Conservation (phyloP, 2,797 vertebrate species). For the Lycodopsis pacificus region DNA sequence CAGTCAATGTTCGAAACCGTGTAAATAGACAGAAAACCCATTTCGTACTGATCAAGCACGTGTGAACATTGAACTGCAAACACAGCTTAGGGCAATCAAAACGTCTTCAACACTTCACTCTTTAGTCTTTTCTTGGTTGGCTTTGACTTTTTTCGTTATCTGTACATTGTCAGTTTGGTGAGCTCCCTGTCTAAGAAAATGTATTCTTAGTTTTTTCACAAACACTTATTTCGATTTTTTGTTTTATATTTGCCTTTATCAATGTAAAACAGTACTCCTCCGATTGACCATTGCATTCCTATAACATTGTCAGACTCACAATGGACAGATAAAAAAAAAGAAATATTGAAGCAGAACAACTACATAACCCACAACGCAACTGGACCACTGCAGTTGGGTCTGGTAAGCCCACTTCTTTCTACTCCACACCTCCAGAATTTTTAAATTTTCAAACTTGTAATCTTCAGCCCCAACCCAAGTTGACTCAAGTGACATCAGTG, state of each 20-base stretch:
- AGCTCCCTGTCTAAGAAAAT: background rate
- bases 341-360: background rate
- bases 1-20: slow-evolving; percentile 13
- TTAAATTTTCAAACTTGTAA: background rate
- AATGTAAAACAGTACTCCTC: background rate
- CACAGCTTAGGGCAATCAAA: slow-evolving; percentile 7
- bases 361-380: background rate
- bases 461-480: background rate
- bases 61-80: slow-evolving; percentile 10
- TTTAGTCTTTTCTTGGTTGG: background rate
- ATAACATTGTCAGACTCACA: background rate
- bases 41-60: slow-evolving; percentile 1
- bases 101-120: background rate
- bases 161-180: background rate
- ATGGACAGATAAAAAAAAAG: no score
- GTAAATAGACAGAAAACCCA: background rate
- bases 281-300: background rate
- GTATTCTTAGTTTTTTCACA: background rate
- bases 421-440: background rate
- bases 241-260: no score
- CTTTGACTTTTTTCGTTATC: background rate
- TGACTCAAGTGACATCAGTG: background rate
- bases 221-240: background rate
- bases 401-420: background rate
- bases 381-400: background rate